These are phyloP conservation scores for Eubasilissa splendida DNA, from an alignment of 2,888 invertebrate genomes.

Conservation along the genomic window DNA sequence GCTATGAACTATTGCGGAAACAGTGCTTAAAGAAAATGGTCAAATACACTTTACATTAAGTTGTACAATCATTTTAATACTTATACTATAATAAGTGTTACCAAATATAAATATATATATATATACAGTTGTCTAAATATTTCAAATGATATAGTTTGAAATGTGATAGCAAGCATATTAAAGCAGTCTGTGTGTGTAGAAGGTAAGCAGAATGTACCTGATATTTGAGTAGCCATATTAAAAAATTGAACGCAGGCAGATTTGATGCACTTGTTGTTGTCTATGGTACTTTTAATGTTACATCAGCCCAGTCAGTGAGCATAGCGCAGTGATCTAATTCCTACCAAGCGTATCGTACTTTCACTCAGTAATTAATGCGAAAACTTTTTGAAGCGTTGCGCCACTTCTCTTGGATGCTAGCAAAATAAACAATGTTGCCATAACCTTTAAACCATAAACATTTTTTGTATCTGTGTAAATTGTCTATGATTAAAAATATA, in stretches of 20 bases:
- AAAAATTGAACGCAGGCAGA: slow-evolving; percentile 27
- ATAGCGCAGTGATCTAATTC: slow-evolving; percentile 19
- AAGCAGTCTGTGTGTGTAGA: slow-evolving; percentile 30
- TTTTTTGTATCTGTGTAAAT: slow-evolving; percentile 8
- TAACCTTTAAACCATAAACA: slow-evolving; percentile 17
- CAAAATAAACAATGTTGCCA: slow-evolving; percentile 26
- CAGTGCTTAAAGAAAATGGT: slow-evolving; percentile 10
- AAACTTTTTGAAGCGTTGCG: slow-evolving; percentile 28
- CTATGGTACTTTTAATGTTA: slow-evolving; percentile 19
- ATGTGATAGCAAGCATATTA: slow-evolving; percentile 33
- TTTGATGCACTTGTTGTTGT: slow-evolving; percentile 13
- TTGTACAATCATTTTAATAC: neutral
- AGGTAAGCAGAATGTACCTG: slow-evolving; percentile 40
- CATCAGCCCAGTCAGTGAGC: slow-evolving; percentile 27
- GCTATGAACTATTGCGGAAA: slow-evolving; percentile 14
- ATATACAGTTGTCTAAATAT: slow-evolving; percentile 25
- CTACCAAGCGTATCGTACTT: slow-evolving; percentile 30
- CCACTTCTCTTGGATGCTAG: slow-evolving; percentile 15
- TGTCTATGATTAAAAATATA: slow-evolving; percentile 10
- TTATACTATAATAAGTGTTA: slow-evolving; percentile 7
- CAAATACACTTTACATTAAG: neutral
- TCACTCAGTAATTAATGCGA: slow-evolving; percentile 37
- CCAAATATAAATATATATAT: neutral
- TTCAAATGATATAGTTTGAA: slow-evolving; percentile 22
- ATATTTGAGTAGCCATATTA: slow-evolving; percentile 12